These are phyloP conservation scores for Nymphalis io DNA, from an alignment of 1,140 invertebrate genomes.

Conservation along the genomic window DNA sequence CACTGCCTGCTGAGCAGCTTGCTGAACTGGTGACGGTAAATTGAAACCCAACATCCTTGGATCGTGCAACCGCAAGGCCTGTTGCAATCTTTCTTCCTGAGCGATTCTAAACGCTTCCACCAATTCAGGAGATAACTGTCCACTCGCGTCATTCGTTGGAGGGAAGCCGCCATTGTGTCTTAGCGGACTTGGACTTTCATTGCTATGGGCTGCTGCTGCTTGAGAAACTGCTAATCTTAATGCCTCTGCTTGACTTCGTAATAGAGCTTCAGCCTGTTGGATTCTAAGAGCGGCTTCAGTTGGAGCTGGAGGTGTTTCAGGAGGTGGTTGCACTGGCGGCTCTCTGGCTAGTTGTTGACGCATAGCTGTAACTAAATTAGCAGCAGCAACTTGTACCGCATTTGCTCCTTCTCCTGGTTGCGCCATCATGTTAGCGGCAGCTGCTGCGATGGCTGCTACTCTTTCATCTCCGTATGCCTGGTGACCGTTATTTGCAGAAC, in stretches of 20 bases:
- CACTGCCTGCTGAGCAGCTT: conserved; percentile 59
- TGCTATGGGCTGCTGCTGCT: conserved; percentile 77
- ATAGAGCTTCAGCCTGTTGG: conserved; percentile 88
- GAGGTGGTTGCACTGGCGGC: conserved; percentile 80
- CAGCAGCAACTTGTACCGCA: conserved; percentile 86
- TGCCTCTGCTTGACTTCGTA: conserved; percentile 91
- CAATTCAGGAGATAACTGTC: conserved; percentile 82
- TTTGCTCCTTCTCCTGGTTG: conserved; percentile 81
- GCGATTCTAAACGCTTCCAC: conserved; percentile 87
- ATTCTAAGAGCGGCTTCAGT: conserved; percentile 86
- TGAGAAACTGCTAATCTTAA: conserved; percentile 88
- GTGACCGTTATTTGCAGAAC: conserved; percentile 81
- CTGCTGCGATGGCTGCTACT: conserved; percentile 88
- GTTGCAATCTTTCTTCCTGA: conserved; percentile 90
- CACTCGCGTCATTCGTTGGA: conserved; percentile 65
- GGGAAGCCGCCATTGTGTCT: conserved; percentile 80
- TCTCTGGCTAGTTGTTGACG: conserved; percentile 83
- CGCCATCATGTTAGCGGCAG: conserved; percentile 85
- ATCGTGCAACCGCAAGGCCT: conserved; percentile 88
- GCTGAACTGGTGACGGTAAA: conserved; percentile 69
- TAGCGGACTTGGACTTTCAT: conserved; percentile 61
- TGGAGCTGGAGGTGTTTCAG: conserved; percentile 74
- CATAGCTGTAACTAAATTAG: conserved; percentile 90
- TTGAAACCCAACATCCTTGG: conserved; percentile 79
- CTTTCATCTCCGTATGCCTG: conserved; percentile 85